Conservation (phyloP, 2,797 vertebrate species). For the Fistularia commersonii region DNA sequence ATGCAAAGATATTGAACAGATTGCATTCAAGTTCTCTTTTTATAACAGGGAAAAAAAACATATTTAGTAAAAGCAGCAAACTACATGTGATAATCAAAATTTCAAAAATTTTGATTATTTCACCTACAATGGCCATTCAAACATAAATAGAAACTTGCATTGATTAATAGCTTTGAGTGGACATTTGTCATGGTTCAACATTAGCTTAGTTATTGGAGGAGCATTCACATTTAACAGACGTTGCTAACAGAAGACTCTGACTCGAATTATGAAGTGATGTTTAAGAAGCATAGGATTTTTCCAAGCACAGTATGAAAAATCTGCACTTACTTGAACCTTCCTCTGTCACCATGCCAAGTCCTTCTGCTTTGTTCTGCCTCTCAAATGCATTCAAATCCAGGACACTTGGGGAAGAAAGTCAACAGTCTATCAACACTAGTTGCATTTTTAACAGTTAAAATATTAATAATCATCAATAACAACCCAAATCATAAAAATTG, state of each 20-base stretch:
- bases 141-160: constrained; percentile 11
- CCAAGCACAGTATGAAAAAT: neutral
- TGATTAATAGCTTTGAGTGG: constrained; percentile 7
- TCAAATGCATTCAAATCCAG: constrained; percentile 99
- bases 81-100: constrained; percentile 30
- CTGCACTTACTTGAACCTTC: constrained; percentile 94
- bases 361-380: constrained; percentile 99
- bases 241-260: neutral
- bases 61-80: constrained; percentile 29
- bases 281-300: neutral
- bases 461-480: neutral
- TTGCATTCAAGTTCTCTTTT: neutral
- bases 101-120: constrained; percentile 30
- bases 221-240: neutral
- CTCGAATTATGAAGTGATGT: constrained; percentile 2
- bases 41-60: constrained; percentile 9
- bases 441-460: neutral
- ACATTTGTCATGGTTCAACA: constrained; percentile 48
- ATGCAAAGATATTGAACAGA: too few species aligned
- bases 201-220: constrained; percentile 22
- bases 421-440: neutral
- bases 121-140: constrained; percentile 16
- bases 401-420: constrained; percentile 72
- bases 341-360: constrained; percentile 97
- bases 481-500: too few species aligned